Base-by-base conservation (phyloP, 2,888 invertebrate genomes). In the Mesorhabditis spiculigera region DNA sequence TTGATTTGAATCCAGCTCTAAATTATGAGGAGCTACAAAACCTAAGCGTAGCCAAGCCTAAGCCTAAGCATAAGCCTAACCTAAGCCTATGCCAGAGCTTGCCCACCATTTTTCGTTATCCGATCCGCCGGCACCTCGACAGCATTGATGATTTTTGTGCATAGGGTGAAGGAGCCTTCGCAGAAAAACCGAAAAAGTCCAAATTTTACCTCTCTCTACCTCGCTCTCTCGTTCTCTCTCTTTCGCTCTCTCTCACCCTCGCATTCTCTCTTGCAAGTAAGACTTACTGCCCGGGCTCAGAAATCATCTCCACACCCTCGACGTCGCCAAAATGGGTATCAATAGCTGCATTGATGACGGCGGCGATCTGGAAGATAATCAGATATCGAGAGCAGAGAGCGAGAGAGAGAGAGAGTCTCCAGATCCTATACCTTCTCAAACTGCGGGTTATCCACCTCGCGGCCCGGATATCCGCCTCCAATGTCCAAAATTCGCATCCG, bases 81-180 rank as follows among this genome's bases (percentile, higher is more conserved):
- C 28, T 28, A 28, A 28, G 28, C 28, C 28, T 28, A 28, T 28
- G 28, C 28, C 28, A 28, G 28, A 28, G 28, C 28, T 28, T 28
- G 28, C 28, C 28, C 28, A 70, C 70, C 63, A 63, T 84, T 68
- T 68, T 80, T 78, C 45, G 82, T 82, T 66, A 82, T 82, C 58
- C 77, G 75, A 16, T 72, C 73, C 5, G 85, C 83, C 0, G 86
- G 79, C 13, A 90, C 89, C 44, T 89, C 88, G 63, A 92, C 90
- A 83, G 92, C 92, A 76, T 93, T 92, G 87, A 96, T 93, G 76
- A 98, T 90, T 87, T 92, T 91, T 85, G 92, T 91, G 71, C 92
- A 91, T 63, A 97, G 90, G 16, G 95, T 94, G 88, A 93, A 96
- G 0, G 97, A 95, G 42, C 95, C 93, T 64, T 94, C 92, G 4